Conservation (phyloP, 2,113 vertebrate genomes). For the Grantiella picta region DNA sequence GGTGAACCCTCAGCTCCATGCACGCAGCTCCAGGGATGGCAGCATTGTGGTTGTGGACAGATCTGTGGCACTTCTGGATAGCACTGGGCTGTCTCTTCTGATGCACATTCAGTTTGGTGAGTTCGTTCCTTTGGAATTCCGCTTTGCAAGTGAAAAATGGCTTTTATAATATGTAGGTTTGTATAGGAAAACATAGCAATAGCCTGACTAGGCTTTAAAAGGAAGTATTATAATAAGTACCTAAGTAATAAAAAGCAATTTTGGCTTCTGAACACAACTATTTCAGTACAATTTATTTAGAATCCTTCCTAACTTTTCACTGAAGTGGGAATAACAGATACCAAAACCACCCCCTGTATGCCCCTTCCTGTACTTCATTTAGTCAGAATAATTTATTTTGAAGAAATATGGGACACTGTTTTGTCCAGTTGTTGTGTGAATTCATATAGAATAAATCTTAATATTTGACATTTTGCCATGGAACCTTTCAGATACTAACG, state of each 20-base stretch:
- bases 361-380: neutral
- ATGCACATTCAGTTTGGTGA: slow-evolving; percentile 89
- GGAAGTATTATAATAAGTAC: neutral
- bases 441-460: neutral
- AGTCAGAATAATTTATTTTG: neutral
- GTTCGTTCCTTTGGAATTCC: neutral
- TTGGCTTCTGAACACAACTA: neutral
- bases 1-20: slow-evolving; percentile 74
- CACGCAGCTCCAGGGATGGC: slow-evolving; percentile 74
- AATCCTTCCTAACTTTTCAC: neutral
- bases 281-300: neutral
- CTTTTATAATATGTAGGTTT: neutral
- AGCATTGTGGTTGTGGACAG: slow-evolving; percentile 83
- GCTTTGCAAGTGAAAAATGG: neutral
- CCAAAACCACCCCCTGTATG: neutral
- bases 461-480: neutral
- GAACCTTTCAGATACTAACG: slow-evolving; percentile 80
- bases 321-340: neutral
- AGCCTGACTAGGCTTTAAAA: neutral
- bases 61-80: slow-evolving; percentile 87
- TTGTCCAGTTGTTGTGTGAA: neutral
- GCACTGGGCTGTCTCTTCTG: slow-evolving; percentile 79
- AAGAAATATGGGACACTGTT: neutral
- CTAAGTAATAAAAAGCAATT: neutral
- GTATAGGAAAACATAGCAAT: neutral